Percentiles rank a stretch among this genome's conserved stretches.
phyloP scores from a whole-genome alignment of 1,140 invertebrate genomes.

The Phthorimaea operculella region DNA sequence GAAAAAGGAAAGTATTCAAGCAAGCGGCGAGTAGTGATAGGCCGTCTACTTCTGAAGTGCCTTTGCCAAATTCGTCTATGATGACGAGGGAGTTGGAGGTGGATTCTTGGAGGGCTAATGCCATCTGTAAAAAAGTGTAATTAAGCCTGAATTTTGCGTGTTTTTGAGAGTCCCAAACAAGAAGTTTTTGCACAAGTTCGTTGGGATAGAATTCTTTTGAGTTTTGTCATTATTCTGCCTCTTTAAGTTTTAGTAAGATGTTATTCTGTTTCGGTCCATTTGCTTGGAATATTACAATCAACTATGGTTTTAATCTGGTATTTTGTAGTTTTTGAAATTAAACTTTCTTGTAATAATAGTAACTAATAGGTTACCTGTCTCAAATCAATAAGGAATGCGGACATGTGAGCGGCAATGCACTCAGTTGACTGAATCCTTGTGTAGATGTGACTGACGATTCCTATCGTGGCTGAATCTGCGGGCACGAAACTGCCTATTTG shows the following conservation, averaged over 20 bases:
- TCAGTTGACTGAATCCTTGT: conserved; percentile 80
- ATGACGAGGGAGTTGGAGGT: conserved; percentile 78
- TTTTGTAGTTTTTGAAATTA: no score
- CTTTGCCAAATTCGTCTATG: conserved; percentile 93
- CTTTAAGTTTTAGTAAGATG: no score
- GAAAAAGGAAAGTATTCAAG: conserved; percentile 73
- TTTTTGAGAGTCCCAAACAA: no score
- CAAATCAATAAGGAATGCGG: conserved; percentile 87
- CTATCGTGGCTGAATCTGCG: conserved; percentile 77
- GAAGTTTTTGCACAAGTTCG: no score
- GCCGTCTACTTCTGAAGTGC: conserved; percentile 83
- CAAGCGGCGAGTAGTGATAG: conserved; percentile 75
- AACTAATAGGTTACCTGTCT: no score
- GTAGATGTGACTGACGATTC: conserved; percentile 78
- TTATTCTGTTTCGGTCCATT: no score
- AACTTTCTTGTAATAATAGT: no score
- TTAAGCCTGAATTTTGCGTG: no score
- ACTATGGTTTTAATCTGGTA: no score
- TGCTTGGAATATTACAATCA: no score
- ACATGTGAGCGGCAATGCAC: conserved; percentile 82
- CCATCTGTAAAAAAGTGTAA: conserved; percentile 69
- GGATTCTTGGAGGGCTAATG: conserved; percentile 73
- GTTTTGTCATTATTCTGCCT: no score
- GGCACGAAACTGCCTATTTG: conserved; percentile 92
- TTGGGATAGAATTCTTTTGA: no score